These are phyloP conservation scores for Drosophila sulfurigaster DNA, from an alignment of 1,140 invertebrate genomes.

Conservation along the genomic window DNA sequence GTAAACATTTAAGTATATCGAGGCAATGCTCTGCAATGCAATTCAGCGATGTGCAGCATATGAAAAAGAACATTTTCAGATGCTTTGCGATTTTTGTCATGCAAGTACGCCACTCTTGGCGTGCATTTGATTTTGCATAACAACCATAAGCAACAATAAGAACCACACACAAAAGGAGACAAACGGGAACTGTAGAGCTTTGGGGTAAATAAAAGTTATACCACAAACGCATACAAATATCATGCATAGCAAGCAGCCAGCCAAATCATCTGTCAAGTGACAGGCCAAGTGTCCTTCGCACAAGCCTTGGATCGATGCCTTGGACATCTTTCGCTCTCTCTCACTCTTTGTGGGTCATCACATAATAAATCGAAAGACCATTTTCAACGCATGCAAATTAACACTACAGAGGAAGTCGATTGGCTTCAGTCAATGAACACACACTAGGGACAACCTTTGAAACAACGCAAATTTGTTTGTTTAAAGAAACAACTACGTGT, in stretches of 20 bases:
- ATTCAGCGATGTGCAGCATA: slow-evolving; percentile 72
- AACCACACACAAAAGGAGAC: slow-evolving; percentile 34
- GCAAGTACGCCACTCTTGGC: slow-evolving; percentile 20
- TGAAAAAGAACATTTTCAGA: slow-evolving; percentile 73
- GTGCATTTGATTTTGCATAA: slow-evolving; percentile 46
- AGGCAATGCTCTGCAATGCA: slow-evolving; percentile 48
- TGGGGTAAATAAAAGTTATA: slow-evolving; percentile 67
- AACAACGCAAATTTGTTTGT: slow-evolving; percentile 9
- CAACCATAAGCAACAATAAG: slow-evolving; percentile 56
- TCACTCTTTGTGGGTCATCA: neutral
- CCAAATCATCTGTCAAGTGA: slow-evolving; percentile 27
- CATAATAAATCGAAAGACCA: slow-evolving; percentile 58
- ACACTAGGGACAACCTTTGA: neutral
- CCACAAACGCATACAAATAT: slow-evolving; percentile 69
- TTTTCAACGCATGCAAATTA: slow-evolving; percentile 63
- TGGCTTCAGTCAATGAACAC: neutral
- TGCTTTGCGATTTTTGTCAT: slow-evolving; percentile 80
- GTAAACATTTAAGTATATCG: slow-evolving; percentile 76
- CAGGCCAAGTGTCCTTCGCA: slow-evolving; percentile 6
- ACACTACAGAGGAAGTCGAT: slow-evolving; percentile 25
- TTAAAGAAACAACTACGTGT: slow-evolving; percentile 3
- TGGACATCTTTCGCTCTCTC: neutral
- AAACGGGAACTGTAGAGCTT: slow-evolving; percentile 1
- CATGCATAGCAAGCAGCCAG: slow-evolving; percentile 68
- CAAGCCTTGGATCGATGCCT: slow-evolving; percentile 13